Conservation (phyloP, 2,888 invertebrate species). For the Ptycholaimellus sp. region DNA sequence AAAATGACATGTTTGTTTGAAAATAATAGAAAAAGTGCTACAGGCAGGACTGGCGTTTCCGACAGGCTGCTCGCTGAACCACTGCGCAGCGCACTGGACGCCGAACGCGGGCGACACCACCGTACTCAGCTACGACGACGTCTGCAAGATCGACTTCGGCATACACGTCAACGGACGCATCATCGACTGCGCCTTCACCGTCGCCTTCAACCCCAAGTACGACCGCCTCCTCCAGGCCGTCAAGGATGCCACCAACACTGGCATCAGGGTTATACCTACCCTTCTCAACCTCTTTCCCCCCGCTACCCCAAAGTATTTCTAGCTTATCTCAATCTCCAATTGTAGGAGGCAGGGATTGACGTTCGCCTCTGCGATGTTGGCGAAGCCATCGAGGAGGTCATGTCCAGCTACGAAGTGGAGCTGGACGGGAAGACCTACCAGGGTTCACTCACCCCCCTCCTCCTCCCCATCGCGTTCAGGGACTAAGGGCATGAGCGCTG, state of each 20-base stretch:
- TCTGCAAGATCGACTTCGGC: slow-evolving; percentile 38
- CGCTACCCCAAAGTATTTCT: no score
- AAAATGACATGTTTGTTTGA: no score
- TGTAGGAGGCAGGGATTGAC: slow-evolving; percentile 65
- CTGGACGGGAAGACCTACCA: slow-evolving; percentile 81
- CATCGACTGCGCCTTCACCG: slow-evolving; percentile 93
- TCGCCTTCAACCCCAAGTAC: slow-evolving; percentile 84
- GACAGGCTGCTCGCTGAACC: slow-evolving; percentile 90
- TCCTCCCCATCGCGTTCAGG: no score
- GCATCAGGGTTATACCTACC: slow-evolving; percentile 56
- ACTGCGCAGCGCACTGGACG: slow-evolving; percentile 97
- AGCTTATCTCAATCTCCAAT: no score
- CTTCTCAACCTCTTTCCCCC: no score
- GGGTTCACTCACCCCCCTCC: no score
- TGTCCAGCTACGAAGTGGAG: slow-evolving; percentile 97
- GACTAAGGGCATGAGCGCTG: no score
- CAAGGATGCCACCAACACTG: slow-evolving; percentile 89
- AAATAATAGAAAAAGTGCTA: no score
- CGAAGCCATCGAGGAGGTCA: slow-evolving; percentile 87
- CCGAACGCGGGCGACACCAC: slow-evolving; percentile 93
- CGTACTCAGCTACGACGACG: slow-evolving; percentile 76
- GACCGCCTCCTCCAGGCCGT: slow-evolving; percentile 81
- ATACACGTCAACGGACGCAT: slow-evolving; percentile 39
- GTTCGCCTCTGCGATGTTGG: slow-evolving; percentile 86
- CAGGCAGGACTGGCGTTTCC: slow-evolving; percentile 65